Evolutionary conservation across 2,888 invertebrate genomes (phyloP).

Genomic region (Scelioninae gen. 2): DNA sequence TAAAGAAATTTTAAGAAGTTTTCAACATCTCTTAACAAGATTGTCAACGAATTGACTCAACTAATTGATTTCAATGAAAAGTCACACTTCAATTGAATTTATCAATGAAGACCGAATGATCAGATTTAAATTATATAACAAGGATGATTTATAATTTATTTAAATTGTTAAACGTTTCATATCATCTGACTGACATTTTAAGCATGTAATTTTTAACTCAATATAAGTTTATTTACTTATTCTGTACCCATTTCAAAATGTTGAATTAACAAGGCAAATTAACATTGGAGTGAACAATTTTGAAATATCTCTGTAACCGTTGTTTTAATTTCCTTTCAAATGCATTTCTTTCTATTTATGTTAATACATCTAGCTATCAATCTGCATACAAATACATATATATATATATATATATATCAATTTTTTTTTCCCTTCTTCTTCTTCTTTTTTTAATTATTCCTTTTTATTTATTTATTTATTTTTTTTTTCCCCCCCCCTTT

Average conservation of each 20-base stretch:
- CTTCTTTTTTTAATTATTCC: background rate
- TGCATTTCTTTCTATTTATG: no score
- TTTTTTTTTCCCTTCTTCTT: no score
- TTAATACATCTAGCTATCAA: no score
- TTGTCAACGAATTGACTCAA: no score
- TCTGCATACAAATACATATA: no score
- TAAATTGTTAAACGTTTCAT: slow-evolving; percentile 26
- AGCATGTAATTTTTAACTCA: slow-evolving; percentile 50
- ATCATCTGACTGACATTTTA: slow-evolving; percentile 34
- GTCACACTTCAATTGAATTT: slow-evolving; percentile 20
- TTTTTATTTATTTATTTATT: slow-evolving; percentile 4
- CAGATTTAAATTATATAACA: slow-evolving; percentile 19
- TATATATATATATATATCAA: no score
- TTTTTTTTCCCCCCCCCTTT: no score
- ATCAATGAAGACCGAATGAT: slow-evolving; percentile 12
- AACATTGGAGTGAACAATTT: no score
- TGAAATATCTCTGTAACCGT: no score
- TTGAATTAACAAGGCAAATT: no score
- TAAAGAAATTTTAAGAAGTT: background rate
- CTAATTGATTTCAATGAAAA: no score
- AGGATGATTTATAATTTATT: slow-evolving; percentile 32
- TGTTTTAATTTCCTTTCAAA: no score
- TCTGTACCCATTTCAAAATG: slow-evolving; percentile 39
- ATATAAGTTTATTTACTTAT: slow-evolving; percentile 37
- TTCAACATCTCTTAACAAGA: background rate